Conservation (phyloP, 2,888 invertebrate species). For the Ceratothoa steindachneri region DNA sequence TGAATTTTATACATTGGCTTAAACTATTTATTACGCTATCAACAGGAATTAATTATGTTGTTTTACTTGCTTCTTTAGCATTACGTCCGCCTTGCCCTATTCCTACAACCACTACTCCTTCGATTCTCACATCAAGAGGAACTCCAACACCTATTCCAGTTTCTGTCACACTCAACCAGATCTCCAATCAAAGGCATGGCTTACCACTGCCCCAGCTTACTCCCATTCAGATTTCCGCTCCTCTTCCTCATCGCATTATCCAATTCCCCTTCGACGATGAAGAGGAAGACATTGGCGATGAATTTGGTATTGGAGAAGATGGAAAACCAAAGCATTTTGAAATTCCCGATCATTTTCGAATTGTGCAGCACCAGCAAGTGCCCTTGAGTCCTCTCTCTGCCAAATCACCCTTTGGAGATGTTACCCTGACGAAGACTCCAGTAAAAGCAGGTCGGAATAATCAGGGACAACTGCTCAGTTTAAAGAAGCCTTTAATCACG, state of each 20-base stretch:
- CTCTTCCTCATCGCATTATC: background rate
- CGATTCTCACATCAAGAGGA: too few species aligned
- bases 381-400: background rate
- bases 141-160: background rate
- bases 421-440: too few species aligned
- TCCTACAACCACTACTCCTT: too few species aligned
- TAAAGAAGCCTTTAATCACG: too few species aligned
- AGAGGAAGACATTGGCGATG: background rate
- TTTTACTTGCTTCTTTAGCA: too few species aligned
- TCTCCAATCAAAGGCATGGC: slow-evolving; percentile 15
- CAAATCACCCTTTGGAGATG: background rate
- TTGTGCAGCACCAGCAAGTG: background rate
- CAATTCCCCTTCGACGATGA: background rate
- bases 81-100: too few species aligned
- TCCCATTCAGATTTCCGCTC: background rate
- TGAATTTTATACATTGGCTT: too few species aligned
- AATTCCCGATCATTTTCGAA: background rate
- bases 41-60: too few species aligned
- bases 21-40: too few species aligned
- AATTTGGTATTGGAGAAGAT: background rate
- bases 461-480: too few species aligned
- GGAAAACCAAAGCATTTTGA: background rate
- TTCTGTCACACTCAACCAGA: background rate
- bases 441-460: too few species aligned
- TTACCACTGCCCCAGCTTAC: background rate